Percentiles rank a stretch among this genome's conserved stretches.
Conservation (phyloP, 2,797 vertebrate species). For the Caiman crocodilus region DNA sequence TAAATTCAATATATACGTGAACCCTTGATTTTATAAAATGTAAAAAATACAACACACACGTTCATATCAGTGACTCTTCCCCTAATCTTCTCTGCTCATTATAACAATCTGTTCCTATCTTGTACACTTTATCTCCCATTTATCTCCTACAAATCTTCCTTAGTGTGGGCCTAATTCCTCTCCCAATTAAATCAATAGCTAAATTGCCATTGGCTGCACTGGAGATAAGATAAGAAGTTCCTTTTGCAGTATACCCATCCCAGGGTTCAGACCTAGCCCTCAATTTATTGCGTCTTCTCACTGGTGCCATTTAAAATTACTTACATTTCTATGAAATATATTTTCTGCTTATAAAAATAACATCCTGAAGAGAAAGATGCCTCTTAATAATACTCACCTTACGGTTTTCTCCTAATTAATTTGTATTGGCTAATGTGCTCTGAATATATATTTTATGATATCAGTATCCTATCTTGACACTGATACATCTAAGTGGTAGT, state of each 20-base stretch:
- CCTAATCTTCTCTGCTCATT: fast-evolving
- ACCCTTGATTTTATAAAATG: not conserved
- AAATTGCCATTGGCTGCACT: not conserved
- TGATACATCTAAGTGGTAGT: fast-evolving
- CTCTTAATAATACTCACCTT: too few relatives aligned
- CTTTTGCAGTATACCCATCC: not conserved
- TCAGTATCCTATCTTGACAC: not conserved
- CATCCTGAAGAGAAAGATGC: too few relatives aligned
- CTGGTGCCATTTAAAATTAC: not conserved
- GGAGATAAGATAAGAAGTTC: not conserved
- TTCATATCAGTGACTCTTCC: not conserved
- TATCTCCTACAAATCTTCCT: too few relatives aligned
- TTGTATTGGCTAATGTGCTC: not conserved
- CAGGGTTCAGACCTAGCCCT: not conserved
- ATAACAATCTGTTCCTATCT: not conserved
- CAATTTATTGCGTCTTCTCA: not conserved
- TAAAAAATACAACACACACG: not conserved
- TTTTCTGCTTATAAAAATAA: not conserved
- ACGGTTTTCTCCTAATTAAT: not conserved
- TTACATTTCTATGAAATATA: not conserved
- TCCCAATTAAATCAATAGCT: not conserved
- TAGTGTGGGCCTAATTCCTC: not conserved
- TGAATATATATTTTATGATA: not conserved
- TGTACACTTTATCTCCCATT: not conserved
- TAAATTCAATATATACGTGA: not conserved